Conservation (phyloP, 2,888 invertebrate species). For the Graphium colonna region DNA sequence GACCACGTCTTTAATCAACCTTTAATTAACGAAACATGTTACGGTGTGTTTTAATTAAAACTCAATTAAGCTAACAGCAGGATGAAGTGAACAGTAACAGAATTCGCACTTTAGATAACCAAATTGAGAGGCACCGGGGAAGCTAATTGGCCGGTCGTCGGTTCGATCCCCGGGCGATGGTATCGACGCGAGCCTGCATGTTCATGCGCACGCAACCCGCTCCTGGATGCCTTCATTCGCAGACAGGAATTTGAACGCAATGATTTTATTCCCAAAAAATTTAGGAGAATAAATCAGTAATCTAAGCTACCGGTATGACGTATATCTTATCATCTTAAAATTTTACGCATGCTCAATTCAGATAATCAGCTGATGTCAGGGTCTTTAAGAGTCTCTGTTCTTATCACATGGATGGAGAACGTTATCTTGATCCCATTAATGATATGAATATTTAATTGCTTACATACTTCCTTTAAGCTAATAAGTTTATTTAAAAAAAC, state of each 20-base stretch:
- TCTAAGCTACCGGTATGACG: too few relatives aligned
- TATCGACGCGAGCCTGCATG: conserved; percentile 16
- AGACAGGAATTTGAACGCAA: background rate
- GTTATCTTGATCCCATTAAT: too few relatives aligned
- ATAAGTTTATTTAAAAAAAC: too few relatives aligned
- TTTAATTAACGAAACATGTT: background rate
- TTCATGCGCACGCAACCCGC: conserved; percentile 6
- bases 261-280: too few relatives aligned
- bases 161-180: conserved; percentile 18
- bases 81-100: conserved; percentile 1
- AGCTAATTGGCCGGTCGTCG: conserved; percentile 37
- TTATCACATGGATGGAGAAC: too few relatives aligned
- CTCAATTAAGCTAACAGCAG: background rate
- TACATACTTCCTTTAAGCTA: too few relatives aligned
- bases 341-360: too few relatives aligned
- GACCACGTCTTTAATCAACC: background rate
- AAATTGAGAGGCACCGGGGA: conserved; percentile 19
- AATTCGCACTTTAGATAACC: conserved; percentile 14
- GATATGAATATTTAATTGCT: too few relatives aligned
- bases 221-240: background rate
- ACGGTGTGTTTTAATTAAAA: background rate
- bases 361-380: too few relatives aligned
- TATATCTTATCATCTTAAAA: too few relatives aligned
- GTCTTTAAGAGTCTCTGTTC: too few relatives aligned
- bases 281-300: too few relatives aligned